Evolutionary conservation across 2,797 vertebrate genomes (phyloP).

Genomic region (Aeoliscus strigatus): DNA sequence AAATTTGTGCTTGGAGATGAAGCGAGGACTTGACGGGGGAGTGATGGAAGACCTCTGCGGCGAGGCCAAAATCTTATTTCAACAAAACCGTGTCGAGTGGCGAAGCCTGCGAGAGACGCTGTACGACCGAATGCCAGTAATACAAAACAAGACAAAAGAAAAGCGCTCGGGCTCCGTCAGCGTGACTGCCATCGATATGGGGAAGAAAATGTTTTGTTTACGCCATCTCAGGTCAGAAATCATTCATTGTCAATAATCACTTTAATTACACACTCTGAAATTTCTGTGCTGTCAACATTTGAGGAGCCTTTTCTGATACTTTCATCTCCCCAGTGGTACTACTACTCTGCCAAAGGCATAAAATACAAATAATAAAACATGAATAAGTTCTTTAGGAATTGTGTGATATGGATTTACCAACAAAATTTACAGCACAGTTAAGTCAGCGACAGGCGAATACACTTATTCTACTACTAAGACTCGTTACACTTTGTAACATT

Average conservation of each 20-base stretch:
- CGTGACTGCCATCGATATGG: constrained; percentile 12
- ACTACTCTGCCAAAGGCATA: too few species aligned
- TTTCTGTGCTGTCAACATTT: too few species aligned
- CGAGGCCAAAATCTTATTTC: constrained; percentile 10
- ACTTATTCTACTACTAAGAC: neutral
- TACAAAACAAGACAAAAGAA: constrained; percentile 22
- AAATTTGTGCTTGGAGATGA: constrained; percentile 32
- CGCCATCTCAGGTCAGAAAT: too few species aligned
- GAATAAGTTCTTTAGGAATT: too few species aligned
- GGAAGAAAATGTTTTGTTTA: too few species aligned
- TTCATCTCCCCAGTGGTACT: too few species aligned
- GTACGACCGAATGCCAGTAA: constrained; percentile 24
- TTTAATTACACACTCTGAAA: too few species aligned
- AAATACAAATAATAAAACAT: too few species aligned
- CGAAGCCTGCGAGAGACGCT: constrained; percentile 12
- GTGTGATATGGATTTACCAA: neutral
- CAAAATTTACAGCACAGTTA: neutral
- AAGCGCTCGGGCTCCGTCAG: constrained; percentile 19
- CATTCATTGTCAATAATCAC: too few species aligned
- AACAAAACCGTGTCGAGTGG: constrained; percentile 21
- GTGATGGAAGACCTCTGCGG: constrained; percentile 19
- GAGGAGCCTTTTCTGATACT: too few species aligned
- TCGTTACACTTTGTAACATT: neutral
- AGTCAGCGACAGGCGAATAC: neutral
- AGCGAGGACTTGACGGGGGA: constrained; percentile 29